These are phyloP conservation scores for Agriopis marginaria DNA, from an alignment of 2,888 invertebrate species.

Conservation along the genomic window DNA sequence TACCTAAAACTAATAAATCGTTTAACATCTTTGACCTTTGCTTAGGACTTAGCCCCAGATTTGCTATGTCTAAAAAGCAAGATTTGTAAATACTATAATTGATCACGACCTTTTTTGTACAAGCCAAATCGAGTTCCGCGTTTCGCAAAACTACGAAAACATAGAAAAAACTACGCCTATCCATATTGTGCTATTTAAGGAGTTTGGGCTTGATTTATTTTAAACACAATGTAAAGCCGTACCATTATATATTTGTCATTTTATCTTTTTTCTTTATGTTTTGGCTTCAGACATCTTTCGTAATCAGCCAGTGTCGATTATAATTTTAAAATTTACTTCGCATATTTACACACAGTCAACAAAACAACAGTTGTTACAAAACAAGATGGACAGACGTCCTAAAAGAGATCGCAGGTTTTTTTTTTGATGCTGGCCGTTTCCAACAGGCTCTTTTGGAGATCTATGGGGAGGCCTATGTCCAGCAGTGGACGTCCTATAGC, in stretches of 20 bases:
- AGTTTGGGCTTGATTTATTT: conserved; percentile 23
- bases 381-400: too few relatives aligned
- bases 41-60: conserved; percentile 42
- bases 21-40: conserved; percentile 43
- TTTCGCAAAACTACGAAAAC: conserved; percentile 51
- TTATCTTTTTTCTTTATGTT: neutral
- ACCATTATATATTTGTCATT: conserved; percentile 6
- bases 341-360: too few relatives aligned
- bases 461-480: too few relatives aligned
- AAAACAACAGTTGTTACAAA: too few relatives aligned
- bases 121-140: conserved; percentile 60
- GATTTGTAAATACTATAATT: conserved; percentile 59
- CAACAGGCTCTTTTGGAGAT: too few relatives aligned
- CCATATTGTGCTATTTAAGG: conserved; percentile 13
- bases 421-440: too few relatives aligned
- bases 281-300: too few relatives aligned
- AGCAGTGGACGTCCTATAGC: too few relatives aligned
- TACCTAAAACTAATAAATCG: conserved; percentile 29
- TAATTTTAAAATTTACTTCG: too few relatives aligned
- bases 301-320: too few relatives aligned
- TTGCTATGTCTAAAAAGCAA: conserved; percentile 47
- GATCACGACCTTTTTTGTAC: conserved; percentile 66
- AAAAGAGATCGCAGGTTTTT: too few relatives aligned
- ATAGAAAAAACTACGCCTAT: conserved; percentile 34
- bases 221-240: neutral